Evolutionary conservation across 2,797 vertebrate species (phyloP), one percentile per base, ranked within the genome.

Genomic region (Enteromius fasciolatus): DNA sequence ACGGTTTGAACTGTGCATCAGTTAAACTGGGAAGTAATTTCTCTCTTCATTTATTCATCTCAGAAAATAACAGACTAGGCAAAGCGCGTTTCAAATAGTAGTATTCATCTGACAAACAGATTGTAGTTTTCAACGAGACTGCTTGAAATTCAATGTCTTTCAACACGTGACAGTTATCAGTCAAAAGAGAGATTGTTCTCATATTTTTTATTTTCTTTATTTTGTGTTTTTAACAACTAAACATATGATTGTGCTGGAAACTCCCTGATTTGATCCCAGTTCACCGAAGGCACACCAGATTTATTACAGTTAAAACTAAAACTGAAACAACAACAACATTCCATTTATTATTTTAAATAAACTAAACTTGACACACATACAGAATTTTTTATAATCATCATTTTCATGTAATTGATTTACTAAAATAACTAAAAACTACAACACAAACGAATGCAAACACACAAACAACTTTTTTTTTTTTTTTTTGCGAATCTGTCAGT

Each of bases 1-100:
- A 83, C 70, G 90, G 89, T 93, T 95, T 93, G 90, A 90, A 89
- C 87, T 69, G 61, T 89, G 86, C 90, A 93, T 93, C 91, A 90
- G 93, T 92, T 92, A 92, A 92, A 89, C 86, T 85, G 89, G 84
- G 89, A 91, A 93, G 91, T 92, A 88, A 92, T 89, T 90, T 90
- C 86, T 90, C 90, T 74, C 88, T 91, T 92, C 88, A 88, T 87
- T 41, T 57, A 82, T 28, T 80, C 84, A 68, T 90, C 88, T 52
- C 59, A 15, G 59, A 87, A 72, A 74, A 81, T 69, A 87, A 83
- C 54, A 57, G 73, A 68, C 76, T 90, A 70, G 72, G 73, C 85
- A 87, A 90, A 85, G 90, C 88, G 84, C 64, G 87, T 93, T 94
- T 93, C 90, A 94, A 93, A 94, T 88, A 83, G 83, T 39, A 81